These are phyloP conservation scores for Acanthisitta chloris DNA, from an alignment of 2,113 vertebrate genomes.

Conservation along the genomic window DNA sequence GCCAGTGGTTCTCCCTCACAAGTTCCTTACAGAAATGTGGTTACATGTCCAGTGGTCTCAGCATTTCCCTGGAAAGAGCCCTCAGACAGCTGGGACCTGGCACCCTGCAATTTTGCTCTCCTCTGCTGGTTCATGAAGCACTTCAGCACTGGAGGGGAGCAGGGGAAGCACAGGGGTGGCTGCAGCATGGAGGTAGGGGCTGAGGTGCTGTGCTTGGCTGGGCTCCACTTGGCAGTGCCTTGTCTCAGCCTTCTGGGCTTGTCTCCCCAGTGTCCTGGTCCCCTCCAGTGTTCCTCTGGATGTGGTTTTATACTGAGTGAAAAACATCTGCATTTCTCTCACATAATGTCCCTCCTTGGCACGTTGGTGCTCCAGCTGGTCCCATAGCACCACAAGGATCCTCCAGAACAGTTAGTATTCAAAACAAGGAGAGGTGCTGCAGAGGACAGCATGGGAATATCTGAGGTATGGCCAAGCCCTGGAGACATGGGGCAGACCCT, in stretches of 20 bases:
- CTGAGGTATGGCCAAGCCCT: neutral
- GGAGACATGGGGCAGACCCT: neutral
- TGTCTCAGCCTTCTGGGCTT: neutral
- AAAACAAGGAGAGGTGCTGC: neutral
- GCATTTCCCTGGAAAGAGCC: neutral
- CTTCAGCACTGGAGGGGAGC: neutral
- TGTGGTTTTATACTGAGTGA: neutral
- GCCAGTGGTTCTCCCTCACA: neutral
- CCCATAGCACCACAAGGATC: neutral
- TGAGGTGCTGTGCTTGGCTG: neutral
- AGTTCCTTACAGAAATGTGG: neutral
- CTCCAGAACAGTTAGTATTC: neutral
- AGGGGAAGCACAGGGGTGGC: neutral
- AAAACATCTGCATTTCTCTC: neutral
- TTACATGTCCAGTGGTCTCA: neutral
- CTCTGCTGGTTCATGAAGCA: neutral
- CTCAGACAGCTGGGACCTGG: neutral
- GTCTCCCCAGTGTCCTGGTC: rapidly evolving
- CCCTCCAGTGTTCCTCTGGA: neutral
- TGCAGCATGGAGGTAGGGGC: neutral
- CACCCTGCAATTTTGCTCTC: neutral
- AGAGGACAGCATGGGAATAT: rapidly evolving
- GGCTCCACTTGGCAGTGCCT: neutral
- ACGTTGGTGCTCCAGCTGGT: neutral
- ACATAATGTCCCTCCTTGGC: neutral